These are phyloP conservation scores for Channallabes apus DNA, from an alignment of 2,797 vertebrate species.

Conservation along the genomic window DNA sequence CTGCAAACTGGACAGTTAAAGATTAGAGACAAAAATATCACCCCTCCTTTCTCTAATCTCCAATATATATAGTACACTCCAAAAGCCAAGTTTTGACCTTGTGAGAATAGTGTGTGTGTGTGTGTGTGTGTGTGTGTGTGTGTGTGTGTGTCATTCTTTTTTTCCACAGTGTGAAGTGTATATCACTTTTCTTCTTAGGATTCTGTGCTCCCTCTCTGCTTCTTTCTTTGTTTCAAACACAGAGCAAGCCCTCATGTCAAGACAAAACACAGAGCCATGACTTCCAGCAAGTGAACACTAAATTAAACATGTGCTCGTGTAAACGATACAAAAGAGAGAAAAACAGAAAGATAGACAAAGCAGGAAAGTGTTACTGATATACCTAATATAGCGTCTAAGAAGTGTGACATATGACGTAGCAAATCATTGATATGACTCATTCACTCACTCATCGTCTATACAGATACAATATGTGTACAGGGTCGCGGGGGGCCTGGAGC, in stretches of 20 bases:
- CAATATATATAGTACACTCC: no score
- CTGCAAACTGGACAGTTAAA: not conserved
- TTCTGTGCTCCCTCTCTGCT: slow-evolving; percentile 38
- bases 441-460: no score
- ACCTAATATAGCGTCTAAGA: slow-evolving; percentile 32
- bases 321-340: slow-evolving; percentile 55
- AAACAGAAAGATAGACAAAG: slow-evolving; percentile 24
- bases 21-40: no score
- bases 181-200: slow-evolving; percentile 35
- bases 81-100: no score
- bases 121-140: not conserved
- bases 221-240: slow-evolving; percentile 43
- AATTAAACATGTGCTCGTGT: slow-evolving; percentile 63
- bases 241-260: slow-evolving; percentile 25
- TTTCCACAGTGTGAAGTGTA: slow-evolving; percentile 3
- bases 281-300: slow-evolving; percentile 57
- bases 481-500: no score
- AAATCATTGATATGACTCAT: no score
- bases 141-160: not conserved
- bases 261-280: slow-evolving; percentile 49
- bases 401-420: not conserved
- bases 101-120: not conserved
- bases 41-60: no score
- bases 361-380: slow-evolving; percentile 9
- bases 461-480: no score